Conservation (phyloP, 92 coral and sea anemone genomes). For the Metridium senile region DNA sequence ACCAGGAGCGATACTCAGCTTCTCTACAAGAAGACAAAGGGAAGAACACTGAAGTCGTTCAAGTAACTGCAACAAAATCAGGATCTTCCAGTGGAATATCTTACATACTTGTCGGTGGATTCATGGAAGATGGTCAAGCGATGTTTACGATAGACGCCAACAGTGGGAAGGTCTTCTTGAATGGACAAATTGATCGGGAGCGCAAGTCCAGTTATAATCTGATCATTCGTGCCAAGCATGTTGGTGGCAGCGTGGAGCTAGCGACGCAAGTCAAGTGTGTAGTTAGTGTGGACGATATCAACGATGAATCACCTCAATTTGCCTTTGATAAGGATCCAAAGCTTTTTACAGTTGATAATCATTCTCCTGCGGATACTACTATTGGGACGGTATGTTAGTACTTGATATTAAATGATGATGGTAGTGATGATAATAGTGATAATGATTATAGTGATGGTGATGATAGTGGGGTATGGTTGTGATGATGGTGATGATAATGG, state of each 20-base stretch:
- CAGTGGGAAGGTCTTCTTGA: conserved; percentile 47
- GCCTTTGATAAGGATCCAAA: conserved; percentile 59
- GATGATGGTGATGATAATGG: neutral
- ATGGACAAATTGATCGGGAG: conserved; percentile 62
- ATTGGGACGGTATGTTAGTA: conserved; percentile 54
- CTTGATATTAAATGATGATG: conserved; percentile 1
- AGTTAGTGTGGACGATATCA: conserved; percentile 64
- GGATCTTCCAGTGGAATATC: conserved; percentile 40
- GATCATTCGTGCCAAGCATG: conserved; percentile 64
- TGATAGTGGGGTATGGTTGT: neutral
- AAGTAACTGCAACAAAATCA: conserved; percentile 43
- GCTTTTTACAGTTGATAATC: conserved; percentile 58
- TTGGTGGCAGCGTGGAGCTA: conserved; percentile 18
- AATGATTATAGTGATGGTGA: neutral
- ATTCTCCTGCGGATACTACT: conserved; percentile 47
- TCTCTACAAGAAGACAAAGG: conserved; percentile 35
- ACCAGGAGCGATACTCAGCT: conserved; percentile 36
- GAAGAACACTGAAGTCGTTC: conserved; percentile 37
- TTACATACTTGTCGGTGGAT: conserved; percentile 77
- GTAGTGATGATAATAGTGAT: neutral
- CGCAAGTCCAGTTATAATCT: conserved; percentile 51
- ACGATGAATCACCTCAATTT: conserved; percentile 73
- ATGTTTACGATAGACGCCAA: conserved; percentile 32
- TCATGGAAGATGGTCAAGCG: conserved; percentile 25
- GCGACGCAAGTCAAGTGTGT: conserved; percentile 64